Base-by-base conservation (phyloP, 2,113 vertebrate species). In the Orthonyx spaldingii region DNA sequence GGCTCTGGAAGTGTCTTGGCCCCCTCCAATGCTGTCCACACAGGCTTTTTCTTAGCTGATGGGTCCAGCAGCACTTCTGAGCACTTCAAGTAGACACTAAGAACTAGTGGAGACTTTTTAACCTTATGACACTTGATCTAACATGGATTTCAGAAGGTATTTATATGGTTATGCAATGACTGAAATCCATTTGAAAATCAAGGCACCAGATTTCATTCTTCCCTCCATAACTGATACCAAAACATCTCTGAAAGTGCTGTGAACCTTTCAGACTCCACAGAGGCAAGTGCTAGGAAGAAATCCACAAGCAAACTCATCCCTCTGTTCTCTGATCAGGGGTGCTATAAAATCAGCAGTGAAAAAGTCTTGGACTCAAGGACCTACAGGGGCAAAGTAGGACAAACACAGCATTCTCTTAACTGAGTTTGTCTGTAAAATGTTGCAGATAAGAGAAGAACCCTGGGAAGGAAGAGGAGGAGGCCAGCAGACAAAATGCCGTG, bases 231-330 rank as follows among this genome's bases (percentile, higher is more conserved):
- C 13, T 30, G n/a, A 41, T 26, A 59, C 6, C 13, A 28, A 35
- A 33, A 50, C 14, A 76, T 23, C 8, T 21, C 35, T 68, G 66
- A 20, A 66, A 26, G 15, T 68, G 28, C 22, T 8, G 4, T 47
- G 23, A 65, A 78, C 16, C 2, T 46, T 44, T 63, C 68, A 74
- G 33, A 56, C 5, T 18, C 30, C 39, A 32, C 18, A 39, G n/a
- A 47, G 28, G 35, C 10, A 47, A 57, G 8, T 16, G 7, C 21
- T 61, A 53, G 9, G 27, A 80, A 63, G 27, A 42, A 86, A 9
- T 4, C 27, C 6, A 3, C 0, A 1, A 71, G 84, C 27, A 84
- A 79, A 56, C 3, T 2, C 8, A 33, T 3, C 4, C 3, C 9
- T 18, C 16, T 76, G 16, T 55, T 41, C 26, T 57, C 50, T 66